Evolutionary conservation across 2,888 invertebrate genomes (phyloP).

Genomic region (Atethmia centrago): DNA sequence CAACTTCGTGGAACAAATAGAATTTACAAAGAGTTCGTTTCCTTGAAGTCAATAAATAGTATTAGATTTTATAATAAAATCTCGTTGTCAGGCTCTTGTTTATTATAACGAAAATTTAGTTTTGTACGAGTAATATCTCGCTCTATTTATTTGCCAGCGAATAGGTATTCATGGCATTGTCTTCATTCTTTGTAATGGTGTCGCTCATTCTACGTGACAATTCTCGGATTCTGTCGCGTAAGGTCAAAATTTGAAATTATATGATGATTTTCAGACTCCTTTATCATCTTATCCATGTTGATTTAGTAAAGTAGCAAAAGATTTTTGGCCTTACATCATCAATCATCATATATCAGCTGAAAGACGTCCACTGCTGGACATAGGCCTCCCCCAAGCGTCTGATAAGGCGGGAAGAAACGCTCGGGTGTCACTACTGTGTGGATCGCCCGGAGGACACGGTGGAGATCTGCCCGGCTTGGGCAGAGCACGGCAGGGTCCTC

Average conservation of each 20-base stretch:
- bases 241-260: background rate
- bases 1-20: constrained; percentile 32
- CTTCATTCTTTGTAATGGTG: constrained; percentile 9
- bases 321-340: background rate
- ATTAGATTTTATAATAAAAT: constrained; percentile 10
- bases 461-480: too few relatives aligned
- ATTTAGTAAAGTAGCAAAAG: background rate
- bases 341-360: background rate
- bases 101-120: constrained; percentile 16
- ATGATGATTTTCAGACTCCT: background rate
- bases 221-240: background rate
- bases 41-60: constrained; percentile 8
- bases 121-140: background rate
- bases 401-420: too few relatives aligned
- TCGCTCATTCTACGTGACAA: background rate
- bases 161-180: constrained; percentile 3
- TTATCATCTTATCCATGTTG: background rate
- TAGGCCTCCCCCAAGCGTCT: too few relatives aligned
- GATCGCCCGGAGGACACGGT: too few relatives aligned
- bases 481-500: too few relatives aligned
- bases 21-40: constrained; percentile 30
- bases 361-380: background rate
- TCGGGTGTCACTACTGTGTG: too few relatives aligned
- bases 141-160: background rate
- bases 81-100: constrained; percentile 1